These are phyloP conservation scores for Scaptomyza pallida DNA, from an alignment of 1,140 invertebrate genomes.

Conservation along the genomic window DNA sequence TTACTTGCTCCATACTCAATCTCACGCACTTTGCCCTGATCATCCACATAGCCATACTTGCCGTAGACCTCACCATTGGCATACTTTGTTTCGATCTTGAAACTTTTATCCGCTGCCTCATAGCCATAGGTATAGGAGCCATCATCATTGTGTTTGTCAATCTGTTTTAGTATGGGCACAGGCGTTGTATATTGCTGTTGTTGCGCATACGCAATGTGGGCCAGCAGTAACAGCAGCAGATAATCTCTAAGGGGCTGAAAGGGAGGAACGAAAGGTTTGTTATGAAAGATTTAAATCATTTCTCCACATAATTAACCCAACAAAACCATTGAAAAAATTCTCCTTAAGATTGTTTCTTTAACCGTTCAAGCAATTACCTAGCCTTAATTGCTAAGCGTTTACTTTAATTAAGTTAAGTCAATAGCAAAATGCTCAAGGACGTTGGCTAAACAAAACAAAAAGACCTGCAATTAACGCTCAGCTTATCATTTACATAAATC, in stretches of 20 bases:
- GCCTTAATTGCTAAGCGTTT: slow-evolving; percentile 4
- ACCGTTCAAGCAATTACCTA: slow-evolving; percentile 2
- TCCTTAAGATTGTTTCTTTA: slow-evolving; percentile 6
- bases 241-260: slow-evolving; percentile 11
- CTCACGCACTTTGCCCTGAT: slow-evolving; percentile 89
- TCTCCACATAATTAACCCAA: too few relatives aligned
- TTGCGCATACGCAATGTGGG: slow-evolving; percentile 66
- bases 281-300: too few relatives aligned
- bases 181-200: slow-evolving; percentile 86
- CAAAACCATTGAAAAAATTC: too few relatives aligned
- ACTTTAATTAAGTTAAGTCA: slow-evolving; percentile 7
- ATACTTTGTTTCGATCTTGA: slow-evolving; percentile 95
- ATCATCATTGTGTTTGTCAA: slow-evolving; percentile 94
- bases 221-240: slow-evolving; percentile 40
- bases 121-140: slow-evolving; percentile 95
- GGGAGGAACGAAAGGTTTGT: not conserved
- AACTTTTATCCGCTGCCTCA: slow-evolving; percentile 94
- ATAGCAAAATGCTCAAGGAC: slow-evolving; percentile 43
- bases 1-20: slow-evolving; percentile 95
- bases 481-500: slow-evolving; percentile 55
- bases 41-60: slow-evolving; percentile 89
- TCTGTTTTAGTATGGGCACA: slow-evolving; percentile 92
- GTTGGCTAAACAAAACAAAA: slow-evolving; percentile 17
- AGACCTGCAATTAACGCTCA: slow-evolving; percentile 49
- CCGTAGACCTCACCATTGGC: slow-evolving; percentile 92